Evolutionary conservation across 2,888 invertebrate genomes (phyloP), one percentile per base, ranked within the genome.

Genomic region (Hecatera dysodea): DNA sequence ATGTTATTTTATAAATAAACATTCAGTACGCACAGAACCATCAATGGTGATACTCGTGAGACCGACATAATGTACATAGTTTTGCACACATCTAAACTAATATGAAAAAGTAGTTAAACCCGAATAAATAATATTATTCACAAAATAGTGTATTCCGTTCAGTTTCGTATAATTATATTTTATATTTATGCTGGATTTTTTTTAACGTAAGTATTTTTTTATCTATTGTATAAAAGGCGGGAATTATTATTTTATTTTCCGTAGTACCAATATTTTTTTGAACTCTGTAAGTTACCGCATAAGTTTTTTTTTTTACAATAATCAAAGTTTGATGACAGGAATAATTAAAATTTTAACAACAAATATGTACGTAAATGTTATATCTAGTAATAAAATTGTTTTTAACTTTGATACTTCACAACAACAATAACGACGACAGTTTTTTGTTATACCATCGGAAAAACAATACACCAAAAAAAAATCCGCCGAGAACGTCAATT

Each of bases 171-270:
- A n/a, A n/a, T n/a, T 11, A 24, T 17, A n/a, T 29, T 53, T 17
- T 4, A 7, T 24, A 17, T 2, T 33, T 19, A 9, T 29, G 9
- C 46, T 60, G 29, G 2, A 22, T 19, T 22, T 6, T 17, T 17
- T n/a, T 55, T 2, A 71, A 39, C 17, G 72, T 71, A 71, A 71
- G 71, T 71, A 36, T 8, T 17, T 6, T 17, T 44, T 44, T 29
- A 24, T 56, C 22, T 5, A 24, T 5, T 24, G 29, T 19, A 24
- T 63, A 11, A 15, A 19, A 29, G 5, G 9, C 6, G 36, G 36
- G 36, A n/a, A n/a, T 36, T 66, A 44, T 17, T 9, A 11, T 8
- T 8, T 36, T 36, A 36, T 36, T 36, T 8, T 36, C 36, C 36
- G 9, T 36, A 36, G 36, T 36, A 36, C 9, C 9, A 36, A 36